These are phyloP conservation scores for Pteronotus mesoamericanus DNA, from an alignment of 2,797 vertebrate species.

Conservation along the genomic window DNA sequence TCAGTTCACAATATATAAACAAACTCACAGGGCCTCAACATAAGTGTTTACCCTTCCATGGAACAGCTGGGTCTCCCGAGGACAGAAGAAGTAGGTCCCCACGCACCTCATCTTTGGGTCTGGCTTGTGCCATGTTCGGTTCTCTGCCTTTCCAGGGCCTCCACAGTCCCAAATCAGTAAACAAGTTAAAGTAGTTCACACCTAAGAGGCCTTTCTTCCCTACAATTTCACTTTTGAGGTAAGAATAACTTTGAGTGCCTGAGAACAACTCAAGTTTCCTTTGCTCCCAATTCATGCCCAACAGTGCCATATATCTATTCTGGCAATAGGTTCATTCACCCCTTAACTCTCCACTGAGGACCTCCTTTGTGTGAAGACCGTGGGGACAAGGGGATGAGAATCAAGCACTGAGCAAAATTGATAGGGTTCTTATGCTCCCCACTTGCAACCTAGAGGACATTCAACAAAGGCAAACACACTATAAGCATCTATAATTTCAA, in stretches of 20 bases:
- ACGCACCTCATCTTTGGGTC: not conserved
- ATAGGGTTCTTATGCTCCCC: not conserved
- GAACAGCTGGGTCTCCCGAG: constrained; percentile 4
- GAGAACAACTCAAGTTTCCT: not conserved
- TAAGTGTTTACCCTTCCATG: not conserved
- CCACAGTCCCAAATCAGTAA: not conserved
- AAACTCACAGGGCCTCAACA: not conserved
- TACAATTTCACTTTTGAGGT: constrained; percentile 6
- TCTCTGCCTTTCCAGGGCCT: not conserved
- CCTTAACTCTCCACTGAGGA: not conserved
- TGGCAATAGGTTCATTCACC: not conserved
- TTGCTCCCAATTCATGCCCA: not conserved
- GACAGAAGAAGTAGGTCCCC: not conserved
- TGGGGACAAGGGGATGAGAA: not conserved
- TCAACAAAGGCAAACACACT: not conserved
- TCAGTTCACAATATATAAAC: not conserved
- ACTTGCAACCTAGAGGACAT: not conserved
- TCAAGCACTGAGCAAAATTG: not conserved
- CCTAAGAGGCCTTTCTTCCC: not conserved
- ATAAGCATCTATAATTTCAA: not conserved
- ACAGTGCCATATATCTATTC: not conserved
- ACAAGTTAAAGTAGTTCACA: not conserved
- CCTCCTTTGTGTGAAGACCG: not conserved
- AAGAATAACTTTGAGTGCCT: constrained; percentile 17
- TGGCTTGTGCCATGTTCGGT: not conserved